Evolutionary conservation across 2,797 vertebrate genomes (phyloP), one percentile per base, ranked within the genome.

Genomic region (Chanos chanos): DNA sequence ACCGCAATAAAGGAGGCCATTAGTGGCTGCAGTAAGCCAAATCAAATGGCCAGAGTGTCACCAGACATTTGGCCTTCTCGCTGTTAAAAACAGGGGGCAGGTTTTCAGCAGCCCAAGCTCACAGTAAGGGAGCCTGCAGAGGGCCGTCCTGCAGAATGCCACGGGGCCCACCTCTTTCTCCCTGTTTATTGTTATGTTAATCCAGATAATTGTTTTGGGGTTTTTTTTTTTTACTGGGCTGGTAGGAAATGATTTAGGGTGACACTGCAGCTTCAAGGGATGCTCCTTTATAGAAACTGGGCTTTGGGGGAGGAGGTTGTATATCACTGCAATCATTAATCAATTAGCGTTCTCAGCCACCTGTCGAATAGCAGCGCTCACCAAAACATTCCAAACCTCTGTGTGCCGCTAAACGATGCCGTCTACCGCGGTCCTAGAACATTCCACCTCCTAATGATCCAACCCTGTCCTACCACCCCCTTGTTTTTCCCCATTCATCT

Each of bases 211-310:
- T 79, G 86, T 86, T 81, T 79, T 66, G 74, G 77, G 70, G 52
- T 48, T 43, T 51, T 66, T 52, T 48, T 43, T 51, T 66, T 43
- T 87, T 81, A 79, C 81, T 61, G 81, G 83, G 84, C 83, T 87
- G 85, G 85, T 85, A 85, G 85, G 86, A 89, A 86, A 89, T 89
- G 85, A 90, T 89, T 89, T 88, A 90, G 83, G 81, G 78, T 30
- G 82, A 83, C 83, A 85, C 75, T 60, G 60, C 60, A 64, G 80
- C 79, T 79, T 81, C 45, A 73, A 61, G 33, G 74, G 66, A 69
- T 62, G 18, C 22, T n/a, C 6, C 16, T 37, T 10, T 22, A 15
- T 19, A 31, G 2, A 34, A 31, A 41, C 52, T 44, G 54, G 41
- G 50, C 54, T 33, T 40, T 28, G 5, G 56, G 49, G 37, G 34